Percentiles rank a stretch among this genome's conserved stretches.
Evolutionary conservation across 2,888 invertebrate species (phyloP).

Genomic region (Pyrgus malvae): DNA sequence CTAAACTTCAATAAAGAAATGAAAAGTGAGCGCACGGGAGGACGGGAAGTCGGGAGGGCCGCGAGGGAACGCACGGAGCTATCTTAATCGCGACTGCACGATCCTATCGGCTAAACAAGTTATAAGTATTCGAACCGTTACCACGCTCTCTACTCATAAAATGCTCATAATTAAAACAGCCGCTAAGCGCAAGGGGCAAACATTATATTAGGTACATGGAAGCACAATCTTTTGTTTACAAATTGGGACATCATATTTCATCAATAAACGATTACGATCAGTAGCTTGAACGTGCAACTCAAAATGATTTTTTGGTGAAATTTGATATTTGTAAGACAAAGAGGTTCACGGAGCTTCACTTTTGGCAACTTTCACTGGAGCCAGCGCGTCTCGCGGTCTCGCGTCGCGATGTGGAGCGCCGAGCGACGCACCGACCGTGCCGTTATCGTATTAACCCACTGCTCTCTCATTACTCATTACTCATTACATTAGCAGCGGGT

Average conservation of each 20-base stretch:
- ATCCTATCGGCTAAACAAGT: neutral
- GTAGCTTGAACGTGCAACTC: too few relatives aligned
- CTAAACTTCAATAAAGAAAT: neutral
- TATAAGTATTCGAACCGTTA: neutral
- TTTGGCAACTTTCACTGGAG: constrained; percentile 14
- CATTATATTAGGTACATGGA: too few relatives aligned
- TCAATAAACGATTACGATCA: too few relatives aligned
- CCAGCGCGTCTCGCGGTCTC: neutral
- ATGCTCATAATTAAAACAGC: too few relatives aligned
- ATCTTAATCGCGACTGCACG: too few relatives aligned
- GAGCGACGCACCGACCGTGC: neutral
- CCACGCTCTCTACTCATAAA: too few relatives aligned
- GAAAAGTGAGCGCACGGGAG: neutral
- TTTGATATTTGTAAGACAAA: too few relatives aligned
- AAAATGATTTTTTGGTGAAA: too few relatives aligned
- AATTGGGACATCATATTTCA: too few relatives aligned
- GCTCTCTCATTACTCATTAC: neutral
- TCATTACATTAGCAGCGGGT: neutral
- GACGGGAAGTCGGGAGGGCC: neutral
- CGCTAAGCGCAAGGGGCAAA: too few relatives aligned
- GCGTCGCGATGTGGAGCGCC: neutral
- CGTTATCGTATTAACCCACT: neutral
- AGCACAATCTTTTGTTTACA: too few relatives aligned
- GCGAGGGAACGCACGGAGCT: neutral
- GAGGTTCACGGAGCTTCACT: neutral